Conservation (phyloP, 2,113 vertebrate species). For the Dipodomys ordii region DNA sequence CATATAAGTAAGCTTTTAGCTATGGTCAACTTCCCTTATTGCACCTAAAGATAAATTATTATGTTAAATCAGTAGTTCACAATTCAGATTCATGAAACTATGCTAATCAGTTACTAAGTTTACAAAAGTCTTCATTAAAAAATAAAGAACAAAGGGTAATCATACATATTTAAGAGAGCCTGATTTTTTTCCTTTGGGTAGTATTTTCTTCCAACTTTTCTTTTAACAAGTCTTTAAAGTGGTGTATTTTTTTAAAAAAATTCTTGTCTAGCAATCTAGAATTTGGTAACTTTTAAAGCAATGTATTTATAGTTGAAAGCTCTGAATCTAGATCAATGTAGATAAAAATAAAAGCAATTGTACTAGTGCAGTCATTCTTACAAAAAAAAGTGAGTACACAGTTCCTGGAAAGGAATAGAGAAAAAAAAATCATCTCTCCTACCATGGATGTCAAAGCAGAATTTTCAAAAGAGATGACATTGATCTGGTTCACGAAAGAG, state of each 20-base stretch:
- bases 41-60: constrained; percentile 24
- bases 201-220: neutral
- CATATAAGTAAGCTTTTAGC: neutral
- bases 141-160: neutral
- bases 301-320: no score
- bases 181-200: neutral
- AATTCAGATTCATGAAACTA: neutral
- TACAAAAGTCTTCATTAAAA: neutral
- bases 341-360: neutral
- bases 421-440: neutral
- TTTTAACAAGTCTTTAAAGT: neutral
- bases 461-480: neutral
- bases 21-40: neutral
- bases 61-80: neutral
- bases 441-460: neutral
- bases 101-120: neutral
- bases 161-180: neutral
- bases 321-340: no score
- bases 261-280: neutral
- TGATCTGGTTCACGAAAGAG: neutral
- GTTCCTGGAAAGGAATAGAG: neutral
- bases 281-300: constrained; percentile 1
- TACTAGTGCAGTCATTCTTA: neutral
- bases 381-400: neutral
- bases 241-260: neutral